A percentile compares a stretch with the other conserved stretches of the same genome.
These are phyloP conservation scores for Leptodactylus fuscus DNA, from an alignment of 2,113 vertebrate species.

Conservation along the genomic window DNA sequence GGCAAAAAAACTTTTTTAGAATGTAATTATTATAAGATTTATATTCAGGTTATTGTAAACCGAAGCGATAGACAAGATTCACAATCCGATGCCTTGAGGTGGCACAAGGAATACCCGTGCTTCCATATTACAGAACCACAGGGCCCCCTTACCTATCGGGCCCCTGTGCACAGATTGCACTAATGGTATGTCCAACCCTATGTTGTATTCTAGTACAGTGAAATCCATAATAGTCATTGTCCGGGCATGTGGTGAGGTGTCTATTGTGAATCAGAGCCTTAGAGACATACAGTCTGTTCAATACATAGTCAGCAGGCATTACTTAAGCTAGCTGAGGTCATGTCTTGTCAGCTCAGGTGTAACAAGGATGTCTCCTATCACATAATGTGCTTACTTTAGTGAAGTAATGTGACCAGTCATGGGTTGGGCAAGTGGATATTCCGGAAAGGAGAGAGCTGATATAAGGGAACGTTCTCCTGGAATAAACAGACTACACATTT, in stretches of 20 bases:
- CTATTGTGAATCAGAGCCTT: constrained; percentile 19
- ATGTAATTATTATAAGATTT: too few species aligned
- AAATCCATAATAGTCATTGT: too few species aligned
- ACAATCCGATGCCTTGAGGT: too few species aligned
- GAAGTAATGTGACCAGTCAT: constrained; percentile 39
- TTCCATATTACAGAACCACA: too few species aligned
- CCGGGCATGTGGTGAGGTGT: constrained; percentile 10
- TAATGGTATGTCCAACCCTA: too few species aligned
- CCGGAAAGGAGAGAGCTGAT: background rate
- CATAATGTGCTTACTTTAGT: background rate
- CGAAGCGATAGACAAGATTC: too few species aligned
- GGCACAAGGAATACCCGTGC: background rate
- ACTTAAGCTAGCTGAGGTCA: constrained; percentile 47
- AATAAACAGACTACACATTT: background rate
- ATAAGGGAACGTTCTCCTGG: background rate
- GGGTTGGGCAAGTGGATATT: constrained; percentile 13
- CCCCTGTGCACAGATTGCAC: too few species aligned
- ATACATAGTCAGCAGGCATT: constrained; percentile 25
- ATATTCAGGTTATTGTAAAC: too few species aligned
- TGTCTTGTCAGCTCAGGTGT: constrained; percentile 47
- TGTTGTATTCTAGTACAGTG: background rate
- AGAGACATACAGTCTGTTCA: constrained; percentile 18
- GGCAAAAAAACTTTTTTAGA: too few species aligned
- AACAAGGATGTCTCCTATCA: constrained; percentile 26
- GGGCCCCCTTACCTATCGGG: too few species aligned